Evolutionary conservation across 1,140 invertebrate species (phyloP), one percentile per base, ranked within the genome.

Genomic region (Riptortus pedestris): DNA sequence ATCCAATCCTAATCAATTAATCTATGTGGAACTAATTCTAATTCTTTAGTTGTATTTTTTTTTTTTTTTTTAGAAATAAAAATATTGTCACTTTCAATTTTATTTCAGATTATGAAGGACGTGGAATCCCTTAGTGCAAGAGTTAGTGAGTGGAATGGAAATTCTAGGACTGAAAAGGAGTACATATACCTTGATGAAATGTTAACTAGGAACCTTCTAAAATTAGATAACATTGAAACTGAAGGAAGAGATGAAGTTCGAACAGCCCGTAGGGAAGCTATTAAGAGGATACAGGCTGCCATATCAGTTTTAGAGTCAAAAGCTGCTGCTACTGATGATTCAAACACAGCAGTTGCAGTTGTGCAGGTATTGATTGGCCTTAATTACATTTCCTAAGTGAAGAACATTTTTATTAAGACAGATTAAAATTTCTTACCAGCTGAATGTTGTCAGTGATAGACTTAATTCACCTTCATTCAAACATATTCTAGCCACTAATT

Each of bases 171-270:
- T 68, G 87, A 93, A 70, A 95, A 94, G 74, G 80, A 88, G 62
- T 96, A 93, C 70, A 78, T 90, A 28, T 93, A 85, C 73, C 74
- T 96, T 47, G 93, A 96, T 73, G 93, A 97, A 75, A 96, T 96
- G 92, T 76, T 97, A 16, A 96, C 93, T 1, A 82, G 93, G 47
- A 90, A 91, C 72, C 78, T 96, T 64, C 82, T 96, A 2, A 92
- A 93, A 73, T 74, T 96, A 64, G 94, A 97, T 73, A 85, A 88
- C 68, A 89, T 97, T 62, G 91, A 95, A 71, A 90, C 91, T 0
- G 90, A 93, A 65, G 91, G 91, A 1, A 86, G 90, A 70, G 90
- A 94, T 27, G 86, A 90, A 70, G 88, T 97, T 31, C 79, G 93
- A 68, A 81, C 84, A 63, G 88, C 89, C 0, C 79, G 93, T 20